Percentiles rank a stretch among this genome's conserved stretches.
Evolutionary conservation across 2,797 vertebrate species (phyloP).

Genomic region (Acrocephalus scirpaceus): DNA sequence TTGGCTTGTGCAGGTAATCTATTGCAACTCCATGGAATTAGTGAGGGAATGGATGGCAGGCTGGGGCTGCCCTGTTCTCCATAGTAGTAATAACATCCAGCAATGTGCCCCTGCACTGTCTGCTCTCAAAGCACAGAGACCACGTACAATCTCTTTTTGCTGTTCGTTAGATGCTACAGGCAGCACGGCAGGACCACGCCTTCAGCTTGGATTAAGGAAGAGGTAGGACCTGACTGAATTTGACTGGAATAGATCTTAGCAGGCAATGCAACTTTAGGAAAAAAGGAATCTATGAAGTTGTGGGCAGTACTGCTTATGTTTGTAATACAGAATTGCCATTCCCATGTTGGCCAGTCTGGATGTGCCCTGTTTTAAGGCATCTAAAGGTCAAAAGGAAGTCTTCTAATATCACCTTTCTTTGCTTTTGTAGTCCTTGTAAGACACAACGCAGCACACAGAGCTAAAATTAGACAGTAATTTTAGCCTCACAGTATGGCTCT

Average conservation of each 20-base stretch:
- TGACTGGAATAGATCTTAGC: neutral
- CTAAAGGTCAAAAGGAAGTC: slow-evolving; percentile 10
- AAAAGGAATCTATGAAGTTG: neutral
- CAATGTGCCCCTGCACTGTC: neutral
- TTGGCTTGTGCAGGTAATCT: neutral
- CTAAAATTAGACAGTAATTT: slow-evolving; percentile 16
- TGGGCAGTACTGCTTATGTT: neutral
- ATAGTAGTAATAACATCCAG: neutral
- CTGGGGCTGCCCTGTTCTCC: neutral
- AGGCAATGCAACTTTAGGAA: neutral
- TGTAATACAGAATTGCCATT: neutral
- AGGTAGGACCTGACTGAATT: neutral
- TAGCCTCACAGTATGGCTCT: neutral
- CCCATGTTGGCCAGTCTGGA: neutral
- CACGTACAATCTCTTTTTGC: neutral
- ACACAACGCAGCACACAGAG: neutral
- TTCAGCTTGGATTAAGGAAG: neutral
- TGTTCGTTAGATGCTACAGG: neutral
- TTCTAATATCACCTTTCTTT: neutral
- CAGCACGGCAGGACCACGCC: neutral
- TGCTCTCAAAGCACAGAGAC: neutral
- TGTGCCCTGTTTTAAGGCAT: neutral
- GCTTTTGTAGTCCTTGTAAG: neutral
- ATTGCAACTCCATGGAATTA: neutral
- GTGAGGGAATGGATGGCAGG: neutral